phyloP scores from a whole-genome alignment of 2,888 invertebrate genomes.

The Thysanoteuthis rhombus region DNA sequence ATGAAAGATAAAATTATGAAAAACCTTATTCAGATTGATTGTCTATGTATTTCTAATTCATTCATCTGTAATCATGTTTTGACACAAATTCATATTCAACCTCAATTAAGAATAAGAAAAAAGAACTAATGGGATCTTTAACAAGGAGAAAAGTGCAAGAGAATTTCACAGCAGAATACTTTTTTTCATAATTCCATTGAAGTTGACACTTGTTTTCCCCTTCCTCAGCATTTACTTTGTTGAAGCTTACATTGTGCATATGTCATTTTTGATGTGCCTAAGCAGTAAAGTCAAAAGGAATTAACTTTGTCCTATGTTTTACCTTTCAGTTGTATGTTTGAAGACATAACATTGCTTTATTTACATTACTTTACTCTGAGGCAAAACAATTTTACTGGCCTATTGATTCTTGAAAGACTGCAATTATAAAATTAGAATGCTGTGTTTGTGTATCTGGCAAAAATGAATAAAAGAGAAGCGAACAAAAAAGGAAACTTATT shows the following conservation, averaged over 20 bases:
- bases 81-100: too few species aligned
- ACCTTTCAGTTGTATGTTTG: not conserved
- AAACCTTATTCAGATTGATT: too few species aligned
- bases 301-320: not conserved
- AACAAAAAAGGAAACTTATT: not conserved
- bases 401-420: not conserved
- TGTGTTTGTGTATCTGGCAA: not conserved
- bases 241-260: not conserved
- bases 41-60: too few species aligned
- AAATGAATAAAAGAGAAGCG: not conserved
- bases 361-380: not conserved
- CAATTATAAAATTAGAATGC: conserved; percentile 12
- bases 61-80: too few species aligned
- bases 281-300: not conserved
- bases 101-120: too few species aligned
- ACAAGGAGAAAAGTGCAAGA: too few species aligned
- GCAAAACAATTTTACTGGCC: not conserved
- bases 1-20: too few species aligned
- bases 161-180: too few species aligned
- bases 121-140: too few species aligned
- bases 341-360: not conserved
- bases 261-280: not conserved
- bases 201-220: not conserved
- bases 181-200: too few species aligned
- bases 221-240: not conserved